These are phyloP conservation scores for Heliothis subflexa DNA, from an alignment of 1,140 invertebrate genomes.

Conservation along the genomic window DNA sequence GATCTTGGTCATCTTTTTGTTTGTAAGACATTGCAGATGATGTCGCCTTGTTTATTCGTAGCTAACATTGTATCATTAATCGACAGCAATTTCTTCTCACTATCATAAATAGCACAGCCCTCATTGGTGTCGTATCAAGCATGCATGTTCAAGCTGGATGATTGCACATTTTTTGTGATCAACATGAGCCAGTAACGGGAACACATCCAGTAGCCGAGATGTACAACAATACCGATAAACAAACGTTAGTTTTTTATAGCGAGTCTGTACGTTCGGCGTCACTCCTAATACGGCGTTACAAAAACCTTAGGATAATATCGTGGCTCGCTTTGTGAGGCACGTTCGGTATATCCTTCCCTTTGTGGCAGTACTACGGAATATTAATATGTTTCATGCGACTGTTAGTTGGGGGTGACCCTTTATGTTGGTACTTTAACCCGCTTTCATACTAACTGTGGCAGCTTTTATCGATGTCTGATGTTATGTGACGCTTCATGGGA, in stretches of 20 bases:
- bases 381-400: slow-evolving; percentile 43
- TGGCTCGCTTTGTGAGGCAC: slow-evolving; percentile 71
- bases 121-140: not conserved
- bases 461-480: no score
- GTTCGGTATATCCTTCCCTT: slow-evolving; percentile 72
- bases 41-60: no score
- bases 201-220: slow-evolving; percentile 1
- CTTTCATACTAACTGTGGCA: not conserved
- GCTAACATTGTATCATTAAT: not conserved
- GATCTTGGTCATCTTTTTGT: no score
- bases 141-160: not conserved
- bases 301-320: slow-evolving; percentile 70
- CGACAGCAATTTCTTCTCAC: not conserved
- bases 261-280: slow-evolving; percentile 59
- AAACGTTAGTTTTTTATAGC: slow-evolving; percentile 45
- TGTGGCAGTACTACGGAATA: slow-evolving; percentile 56
- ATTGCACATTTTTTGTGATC: not conserved
- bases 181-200: not conserved
- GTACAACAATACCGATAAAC: slow-evolving; percentile 27
- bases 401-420: slow-evolving; percentile 1
- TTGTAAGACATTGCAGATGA: no score
- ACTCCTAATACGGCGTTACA: slow-evolving; percentile 63
- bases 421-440: slow-evolving; percentile 12
- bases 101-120: not conserved
- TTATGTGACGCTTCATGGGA: no score